These are phyloP conservation scores for Lytechinus pictus DNA, from an alignment of 35 echinoderm and acorn worm genomes.

Conservation along the genomic window DNA sequence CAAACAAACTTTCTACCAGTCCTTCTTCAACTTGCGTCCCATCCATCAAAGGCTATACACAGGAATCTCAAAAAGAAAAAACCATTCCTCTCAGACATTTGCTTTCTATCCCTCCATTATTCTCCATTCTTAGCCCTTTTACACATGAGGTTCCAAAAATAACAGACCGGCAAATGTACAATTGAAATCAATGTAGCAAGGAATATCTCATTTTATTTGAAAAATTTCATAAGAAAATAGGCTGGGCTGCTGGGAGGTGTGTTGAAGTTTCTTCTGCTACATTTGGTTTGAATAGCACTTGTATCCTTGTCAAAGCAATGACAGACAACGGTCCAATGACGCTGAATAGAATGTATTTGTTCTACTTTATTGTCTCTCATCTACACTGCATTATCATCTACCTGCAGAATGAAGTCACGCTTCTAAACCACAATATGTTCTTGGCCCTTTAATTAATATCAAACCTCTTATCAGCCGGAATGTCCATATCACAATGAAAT, in stretches of 20 bases:
- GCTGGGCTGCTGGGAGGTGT: not conserved
- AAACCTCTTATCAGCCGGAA: not conserved
- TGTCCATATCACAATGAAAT: not conserved
- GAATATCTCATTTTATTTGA: not conserved
- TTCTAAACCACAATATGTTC: not conserved
- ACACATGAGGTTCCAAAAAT: not conserved
- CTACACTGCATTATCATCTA: not conserved
- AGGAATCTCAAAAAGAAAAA: not conserved
- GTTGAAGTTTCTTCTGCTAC: not conserved
- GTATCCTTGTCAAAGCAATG: not conserved
- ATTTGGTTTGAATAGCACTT: not conserved
- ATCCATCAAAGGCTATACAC: not conserved
- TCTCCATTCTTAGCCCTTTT: not conserved
- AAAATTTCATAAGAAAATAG: not conserved
- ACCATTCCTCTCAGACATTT: not conserved
- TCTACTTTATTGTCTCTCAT: not conserved
- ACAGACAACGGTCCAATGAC: not conserved
- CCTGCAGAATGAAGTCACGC: not conserved
- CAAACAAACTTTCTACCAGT: conserved; percentile 2
- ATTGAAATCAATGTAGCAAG: not conserved
- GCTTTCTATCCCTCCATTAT: not conserved
- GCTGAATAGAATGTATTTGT: not conserved
- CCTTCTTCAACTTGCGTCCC: not conserved
- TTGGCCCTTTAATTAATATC: not conserved
- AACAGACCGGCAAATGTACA: not conserved